A percentile compares a stretch with the other conserved stretches of the same genome.
phyloP scores from a whole-genome alignment of 2,888 invertebrate species.

The Subacronicta megacephala region DNA sequence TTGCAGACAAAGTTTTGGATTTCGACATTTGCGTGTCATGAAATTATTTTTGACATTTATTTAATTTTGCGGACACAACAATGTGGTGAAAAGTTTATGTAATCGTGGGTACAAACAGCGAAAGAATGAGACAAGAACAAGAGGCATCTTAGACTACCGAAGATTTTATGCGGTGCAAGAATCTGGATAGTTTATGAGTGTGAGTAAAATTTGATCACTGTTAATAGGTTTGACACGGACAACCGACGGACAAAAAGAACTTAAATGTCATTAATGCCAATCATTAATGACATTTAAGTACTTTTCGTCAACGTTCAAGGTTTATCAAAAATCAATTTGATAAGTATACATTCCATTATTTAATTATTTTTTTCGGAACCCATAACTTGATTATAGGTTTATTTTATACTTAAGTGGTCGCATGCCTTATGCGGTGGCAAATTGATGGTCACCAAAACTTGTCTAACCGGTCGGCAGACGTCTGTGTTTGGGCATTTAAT shows the following conservation, averaged over 20 bases:
- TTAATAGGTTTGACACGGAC: too few species aligned
- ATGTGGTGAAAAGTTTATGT: conserved; percentile 29
- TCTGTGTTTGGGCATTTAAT: conserved; percentile 36
- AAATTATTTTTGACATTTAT: conserved; percentile 47
- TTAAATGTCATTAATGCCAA: too few species aligned
- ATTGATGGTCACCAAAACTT: conserved; percentile 31
- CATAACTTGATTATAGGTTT: conserved; percentile 5
- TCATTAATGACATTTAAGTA: too few species aligned
- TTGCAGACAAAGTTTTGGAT: conserved; percentile 22
- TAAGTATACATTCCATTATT: too few species aligned
- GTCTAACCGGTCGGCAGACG: conserved; percentile 33
- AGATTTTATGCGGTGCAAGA: too few species aligned
- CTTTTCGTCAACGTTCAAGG: too few species aligned
- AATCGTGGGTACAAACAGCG: conserved; percentile 2
- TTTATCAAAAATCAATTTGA: too few species aligned
- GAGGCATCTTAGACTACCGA: too few species aligned
- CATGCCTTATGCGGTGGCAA: conserved; percentile 18
- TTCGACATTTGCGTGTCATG: conserved; percentile 24
- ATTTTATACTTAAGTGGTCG: conserved; percentile 13
- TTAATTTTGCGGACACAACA: conserved; percentile 18
- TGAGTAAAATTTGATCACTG: too few species aligned
- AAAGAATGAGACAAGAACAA: background rate
- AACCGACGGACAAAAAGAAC: too few species aligned
- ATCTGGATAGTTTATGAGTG: too few species aligned
- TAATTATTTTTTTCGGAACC: background rate